Base-by-base conservation (phyloP, 2,113 vertebrate species). In the Forbesichthys agassizii region DNA sequence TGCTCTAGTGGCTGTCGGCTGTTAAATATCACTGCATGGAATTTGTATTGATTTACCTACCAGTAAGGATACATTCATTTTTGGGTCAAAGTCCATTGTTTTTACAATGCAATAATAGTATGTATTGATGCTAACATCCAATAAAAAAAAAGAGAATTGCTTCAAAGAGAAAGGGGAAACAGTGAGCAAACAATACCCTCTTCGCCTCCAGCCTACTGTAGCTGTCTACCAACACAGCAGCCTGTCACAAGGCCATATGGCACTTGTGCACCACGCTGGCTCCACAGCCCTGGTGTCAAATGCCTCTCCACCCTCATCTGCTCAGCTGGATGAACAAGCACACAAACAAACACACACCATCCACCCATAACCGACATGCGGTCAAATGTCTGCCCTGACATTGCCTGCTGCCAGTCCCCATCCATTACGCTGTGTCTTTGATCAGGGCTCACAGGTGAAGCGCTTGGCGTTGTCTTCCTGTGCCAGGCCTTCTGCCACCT, bases 371-470 rank as follows among this genome's bases (percentile, higher is more conserved):
- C 65, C 71, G 10, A 53, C 33, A 67, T 9, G 11, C 64, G 57
- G 71, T 49, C 68, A 4, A 8, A 11, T 36, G 64, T 36, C 69
- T 75, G 66, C 73, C 67, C 10, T 61, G 78, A 78, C 74, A 58
- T 61, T 60, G 46, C 9, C 1, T 64, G 71, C 61, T 75, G 55
- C 70, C 82, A 74, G 68, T 81, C 79, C 69, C 61, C 33, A 55
- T 73, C 82, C 68, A 85, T 89, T 87, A 86, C 74, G 64, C 63
- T 66, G 61, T 53, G 4, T 78, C 84, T 87, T 86, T 89, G 82
- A 88, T 90, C 84, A 77, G 8, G 68, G 69, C 64, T 74, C 81
- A 66, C 64, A 73, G 54, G 78, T 66, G 72, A 33, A 59, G 77
- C 68, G 61, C 80, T 76, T 86, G 88, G 87, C 82, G 7, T 53